Conservation (phyloP, 2,888 invertebrate genomes). For the Agrotis puta region DNA sequence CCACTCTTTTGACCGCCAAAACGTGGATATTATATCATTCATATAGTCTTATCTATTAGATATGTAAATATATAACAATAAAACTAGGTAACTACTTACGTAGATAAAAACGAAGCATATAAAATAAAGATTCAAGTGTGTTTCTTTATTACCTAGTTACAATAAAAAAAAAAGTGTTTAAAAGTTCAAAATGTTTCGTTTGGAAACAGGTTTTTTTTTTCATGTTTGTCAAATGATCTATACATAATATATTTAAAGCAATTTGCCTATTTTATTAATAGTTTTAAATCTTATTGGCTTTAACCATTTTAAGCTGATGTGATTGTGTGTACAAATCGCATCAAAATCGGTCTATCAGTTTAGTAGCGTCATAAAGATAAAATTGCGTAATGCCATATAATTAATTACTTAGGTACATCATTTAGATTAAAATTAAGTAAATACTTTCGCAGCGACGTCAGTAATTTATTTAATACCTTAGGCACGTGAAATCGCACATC, state of each 20-base stretch:
- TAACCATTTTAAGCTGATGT: neutral
- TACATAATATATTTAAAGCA: too few relatives aligned
- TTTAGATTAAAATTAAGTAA: slow-evolving; percentile 9
- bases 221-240: neutral
- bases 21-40: neutral
- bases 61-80: slow-evolving; percentile 1
- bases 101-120: slow-evolving; percentile 16
- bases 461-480: neutral
- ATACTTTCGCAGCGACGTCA: neutral
- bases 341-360: neutral
- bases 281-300: neutral
- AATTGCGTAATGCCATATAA: neutral
- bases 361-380: neutral
- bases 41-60: neutral
- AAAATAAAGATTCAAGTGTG: slow-evolving; percentile 7
- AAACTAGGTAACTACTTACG: neutral
- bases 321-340: slow-evolving; percentile 1
- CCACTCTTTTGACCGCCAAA: neutral
- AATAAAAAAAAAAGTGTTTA: neutral
- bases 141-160: slow-evolving; percentile 3
- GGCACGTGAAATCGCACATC: neutral
- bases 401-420: neutral
- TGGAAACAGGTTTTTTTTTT: neutral
- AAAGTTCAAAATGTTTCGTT: neutral
- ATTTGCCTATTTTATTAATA: neutral